Base-by-base conservation (phyloP, 2,797 vertebrate genomes). In the Clarias pachynema region DNA sequence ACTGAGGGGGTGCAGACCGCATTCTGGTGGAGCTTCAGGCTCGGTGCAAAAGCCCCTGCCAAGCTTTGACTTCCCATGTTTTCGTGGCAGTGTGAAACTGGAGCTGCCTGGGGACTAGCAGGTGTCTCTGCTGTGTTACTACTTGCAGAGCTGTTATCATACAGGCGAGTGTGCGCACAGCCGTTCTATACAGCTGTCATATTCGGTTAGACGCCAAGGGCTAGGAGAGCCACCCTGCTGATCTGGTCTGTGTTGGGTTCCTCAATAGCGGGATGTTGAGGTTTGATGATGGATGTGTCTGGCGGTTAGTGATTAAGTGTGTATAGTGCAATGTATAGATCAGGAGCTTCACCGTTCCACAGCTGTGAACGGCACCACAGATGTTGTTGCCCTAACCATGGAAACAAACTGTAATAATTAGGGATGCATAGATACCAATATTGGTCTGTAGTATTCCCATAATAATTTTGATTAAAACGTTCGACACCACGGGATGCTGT, bases 61-160 rank as follows among this genome's bases (percentile, higher is more conserved):
- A 57, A 77, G 59, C 40, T 81, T 69, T 79, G 79, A 80, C 73
- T 59, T 82, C 84, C 53, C 53, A 37, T 84, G 81, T 84, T 83
- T 84, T 80, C 81, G 53, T 82, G 81, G 81, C 73, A 53, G 77
- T 84, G 65, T 87, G 74, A 85, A 87, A 84, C 86, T 85, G 80
- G 85, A 80, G 57, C 77, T 83, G 87, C 88, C 82, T 84, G 73
- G 44, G 84, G 84, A 86, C 81, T 79, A 82, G 86, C 87, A 84
- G 86, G 79, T 86, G 87, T 79, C 87, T 87, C 60, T 83, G 72
- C 72, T 74, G 40, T 63, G 79, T 78, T 83, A 83, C 79, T 82
- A 62, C 68, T 85, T 31, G 66, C 77, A 88, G 83, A 81, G 66
- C n/a, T 79, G 77, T 79, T 79, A 62, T 40, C 2, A 79, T 79